Evolutionary conservation across 1,140 invertebrate genomes (phyloP), one percentile per base, ranked within the genome.

Genomic region (Gonatopus flavifemur): DNA sequence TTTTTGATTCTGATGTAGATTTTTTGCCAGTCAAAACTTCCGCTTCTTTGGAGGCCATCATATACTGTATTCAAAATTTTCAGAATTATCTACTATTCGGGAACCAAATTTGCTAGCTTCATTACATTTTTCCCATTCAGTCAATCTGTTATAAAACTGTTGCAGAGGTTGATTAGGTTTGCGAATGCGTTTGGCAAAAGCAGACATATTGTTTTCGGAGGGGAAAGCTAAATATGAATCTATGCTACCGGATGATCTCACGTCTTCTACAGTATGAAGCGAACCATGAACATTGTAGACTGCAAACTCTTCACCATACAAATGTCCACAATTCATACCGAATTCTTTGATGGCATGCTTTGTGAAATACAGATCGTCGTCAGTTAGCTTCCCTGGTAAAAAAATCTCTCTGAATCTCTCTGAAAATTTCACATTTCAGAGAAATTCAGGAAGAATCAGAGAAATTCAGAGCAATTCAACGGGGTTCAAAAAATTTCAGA

Each of bases 201-300:
- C 42, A 12, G 38, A 43, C 52, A 62, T 62, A 28, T 62, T 62
- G 16, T 47, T 56, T 53, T 62, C 50, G 21, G 44, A 62, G 1
- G 49, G 32, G 25, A 58, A 62, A 24, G 59, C 39, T 21, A 47
- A 56, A 53, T 41, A 55, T 2, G 24, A 39, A 41, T 58, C 59
- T 21, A 62, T 4, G 13, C 21, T 21, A 3, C 53, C 59, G 10
- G 51, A 54, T 2, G 16, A 3, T 18, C 44, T 38, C 10, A 49
- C 47, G 24, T 55, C 59, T 9, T 51, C 40, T 12, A 46, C 48
- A 15, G 56, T 35, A 51, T 62, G 59, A 16, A 16, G 10, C 3
- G 59, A 18, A 1, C 53, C 36, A 36, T 62, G 56, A 21, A 54
- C 18, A 47, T 62, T 62, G 13, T 56, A 62, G 8, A 48, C 49